phyloP scores from a whole-genome alignment of 2,888 invertebrate species.

The Disparrhopalites patrizii region DNA sequence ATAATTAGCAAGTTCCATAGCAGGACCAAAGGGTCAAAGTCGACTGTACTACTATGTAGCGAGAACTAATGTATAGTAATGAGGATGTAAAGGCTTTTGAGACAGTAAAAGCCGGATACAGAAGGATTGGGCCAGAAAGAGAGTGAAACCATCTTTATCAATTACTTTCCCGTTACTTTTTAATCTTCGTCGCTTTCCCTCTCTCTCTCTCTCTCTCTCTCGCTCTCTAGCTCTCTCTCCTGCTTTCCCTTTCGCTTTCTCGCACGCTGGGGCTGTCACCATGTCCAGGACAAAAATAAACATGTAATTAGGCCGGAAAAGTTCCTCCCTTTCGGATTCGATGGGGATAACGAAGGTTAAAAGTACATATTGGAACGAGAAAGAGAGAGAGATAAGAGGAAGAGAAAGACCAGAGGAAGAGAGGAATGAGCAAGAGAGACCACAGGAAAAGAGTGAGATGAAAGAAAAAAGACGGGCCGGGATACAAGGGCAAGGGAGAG shows the following conservation, averaged over 20 bases:
- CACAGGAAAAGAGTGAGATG: neutral
- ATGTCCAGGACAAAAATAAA: too few relatives aligned
- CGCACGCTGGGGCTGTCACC: too few relatives aligned
- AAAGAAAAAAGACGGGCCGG: neutral
- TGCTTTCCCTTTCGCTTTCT: neutral
- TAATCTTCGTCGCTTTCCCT: neutral
- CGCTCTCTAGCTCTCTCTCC: neutral
- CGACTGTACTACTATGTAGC: too few relatives aligned
- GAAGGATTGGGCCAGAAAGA: neutral
- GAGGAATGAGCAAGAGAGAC: neutral
- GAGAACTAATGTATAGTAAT: too few relatives aligned
- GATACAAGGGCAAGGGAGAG: neutral
- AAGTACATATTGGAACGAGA: neutral
- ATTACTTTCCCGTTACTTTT: neutral
- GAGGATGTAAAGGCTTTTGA: neutral
- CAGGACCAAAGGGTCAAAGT: too few relatives aligned
- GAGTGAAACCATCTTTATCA: neutral
- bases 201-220: neutral
- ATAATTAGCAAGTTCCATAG: too few relatives aligned
- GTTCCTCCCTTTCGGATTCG: too few relatives aligned
- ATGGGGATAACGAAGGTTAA: neutral
- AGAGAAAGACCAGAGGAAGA: neutral
- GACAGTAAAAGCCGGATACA: neutral
- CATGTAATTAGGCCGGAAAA: too few relatives aligned
- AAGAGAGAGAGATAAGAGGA: neutral